phyloP scores from a whole-genome alignment of 2,888 invertebrate genomes.

The Flexamia atlantica region DNA sequence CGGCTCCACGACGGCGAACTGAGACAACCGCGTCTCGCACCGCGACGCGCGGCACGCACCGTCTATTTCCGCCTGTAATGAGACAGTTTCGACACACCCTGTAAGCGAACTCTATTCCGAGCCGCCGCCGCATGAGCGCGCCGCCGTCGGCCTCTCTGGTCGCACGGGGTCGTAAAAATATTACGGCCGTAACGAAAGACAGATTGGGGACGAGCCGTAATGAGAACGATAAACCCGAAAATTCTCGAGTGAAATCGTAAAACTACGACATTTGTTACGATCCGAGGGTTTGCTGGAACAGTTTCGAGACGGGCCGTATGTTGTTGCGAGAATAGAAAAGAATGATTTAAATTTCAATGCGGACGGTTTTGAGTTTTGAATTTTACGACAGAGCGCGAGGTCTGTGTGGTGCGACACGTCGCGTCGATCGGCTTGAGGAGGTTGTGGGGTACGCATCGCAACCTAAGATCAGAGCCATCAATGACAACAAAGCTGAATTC shows the following conservation, averaged over 20 bases:
- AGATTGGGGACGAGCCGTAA: slow-evolving; percentile 23
- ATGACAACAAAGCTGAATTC: too few relatives aligned
- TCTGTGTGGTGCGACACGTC: too few relatives aligned
- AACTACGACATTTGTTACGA: background rate
- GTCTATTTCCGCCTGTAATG: slow-evolving; percentile 37
- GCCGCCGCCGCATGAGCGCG: background rate
- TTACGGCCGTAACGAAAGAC: slow-evolving; percentile 37
- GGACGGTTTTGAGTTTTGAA: too few relatives aligned
- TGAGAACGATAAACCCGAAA: background rate
- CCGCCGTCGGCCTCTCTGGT: background rate
- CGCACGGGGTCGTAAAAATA: slow-evolving; percentile 18
- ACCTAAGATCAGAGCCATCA: too few relatives aligned
- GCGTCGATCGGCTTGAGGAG: too few relatives aligned
- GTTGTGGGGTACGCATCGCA: too few relatives aligned
- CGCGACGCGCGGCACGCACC: background rate
- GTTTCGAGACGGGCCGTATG: too few relatives aligned
- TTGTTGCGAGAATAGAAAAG: too few relatives aligned
- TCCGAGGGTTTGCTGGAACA: too few relatives aligned
- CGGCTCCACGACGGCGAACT: background rate
- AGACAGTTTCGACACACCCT: slow-evolving; percentile 10
- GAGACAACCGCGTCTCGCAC: background rate
- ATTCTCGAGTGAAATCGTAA: slow-evolving; percentile 16
- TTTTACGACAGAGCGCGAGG: too few relatives aligned
- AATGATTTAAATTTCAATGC: too few relatives aligned
- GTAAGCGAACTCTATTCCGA: slow-evolving; percentile 34